Conservation (phyloP, 2,113 vertebrate species). For the Daboia siamensis region DNA sequence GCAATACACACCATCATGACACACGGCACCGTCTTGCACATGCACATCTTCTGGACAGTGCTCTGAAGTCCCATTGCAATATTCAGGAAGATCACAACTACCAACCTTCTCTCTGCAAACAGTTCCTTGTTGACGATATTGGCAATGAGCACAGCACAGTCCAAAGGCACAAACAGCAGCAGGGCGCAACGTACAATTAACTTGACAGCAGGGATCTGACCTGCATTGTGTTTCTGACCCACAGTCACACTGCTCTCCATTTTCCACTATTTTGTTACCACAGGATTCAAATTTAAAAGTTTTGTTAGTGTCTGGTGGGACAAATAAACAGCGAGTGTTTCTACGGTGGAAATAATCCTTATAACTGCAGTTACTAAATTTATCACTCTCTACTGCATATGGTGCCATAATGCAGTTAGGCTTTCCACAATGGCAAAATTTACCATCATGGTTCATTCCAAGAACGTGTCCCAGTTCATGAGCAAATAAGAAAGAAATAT, state of each 20-base stretch:
- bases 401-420: not conserved
- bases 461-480: slow-evolving; percentile 33
- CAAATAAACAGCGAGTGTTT: slow-evolving; percentile 33
- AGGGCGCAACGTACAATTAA: slow-evolving; percentile 16
- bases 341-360: slow-evolving; percentile 50
- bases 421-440: not conserved
- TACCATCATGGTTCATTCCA: not conserved
- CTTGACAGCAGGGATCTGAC: slow-evolving; percentile 12
- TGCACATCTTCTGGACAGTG: slow-evolving; percentile 67
- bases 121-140: slow-evolving; percentile 59
- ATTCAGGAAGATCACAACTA: slow-evolving; percentile 69
- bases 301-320: not conserved
- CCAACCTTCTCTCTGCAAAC: slow-evolving; percentile 62
- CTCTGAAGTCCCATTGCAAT: slow-evolving; percentile 65
- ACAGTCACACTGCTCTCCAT: slow-evolving; percentile 37
- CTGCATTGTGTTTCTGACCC: not conserved
- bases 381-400: rapidly evolving
- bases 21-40: slow-evolving; percentile 67
- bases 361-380: slow-evolving; percentile 44
- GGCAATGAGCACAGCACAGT: slow-evolving; percentile 25
- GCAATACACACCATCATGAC: slow-evolving; percentile 60
- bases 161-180: slow-evolving; percentile 25
- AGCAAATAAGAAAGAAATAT: not conserved
- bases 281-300: not conserved
- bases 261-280: slow-evolving; percentile 34